Evolutionary conservation across 2,797 vertebrate genomes (phyloP).

Genomic region (Pseudomugil gertrudae): DNA sequence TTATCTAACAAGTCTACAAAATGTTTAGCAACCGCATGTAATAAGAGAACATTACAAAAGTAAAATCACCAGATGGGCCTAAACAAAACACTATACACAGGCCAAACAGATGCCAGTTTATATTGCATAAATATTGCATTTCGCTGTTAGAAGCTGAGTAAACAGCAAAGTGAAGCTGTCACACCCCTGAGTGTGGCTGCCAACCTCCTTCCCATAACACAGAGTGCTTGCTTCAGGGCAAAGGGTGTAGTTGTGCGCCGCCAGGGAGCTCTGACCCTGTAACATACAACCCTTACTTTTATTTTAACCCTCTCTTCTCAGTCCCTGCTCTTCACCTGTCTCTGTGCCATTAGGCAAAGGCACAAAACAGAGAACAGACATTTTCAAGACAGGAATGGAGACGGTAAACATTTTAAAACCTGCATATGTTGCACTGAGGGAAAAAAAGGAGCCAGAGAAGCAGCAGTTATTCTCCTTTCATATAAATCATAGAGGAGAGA

Average conservation of each 20-base stretch:
- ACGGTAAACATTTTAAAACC: background rate
- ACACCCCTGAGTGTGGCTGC: slow-evolving; percentile 38
- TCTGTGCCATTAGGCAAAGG: slow-evolving; percentile 31
- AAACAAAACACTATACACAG: background rate
- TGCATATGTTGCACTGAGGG: slow-evolving; percentile 5
- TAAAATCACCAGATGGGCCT: background rate
- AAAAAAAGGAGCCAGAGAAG: background rate
- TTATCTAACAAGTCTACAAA: background rate
- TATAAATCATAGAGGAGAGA: slow-evolving; percentile 26
- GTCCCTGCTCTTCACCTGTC: slow-evolving; percentile 24
- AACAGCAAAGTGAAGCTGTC: slow-evolving; percentile 41
- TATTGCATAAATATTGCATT: slow-evolving; percentile 23
- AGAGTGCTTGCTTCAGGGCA: slow-evolving; percentile 63
- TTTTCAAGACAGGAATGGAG: background rate
- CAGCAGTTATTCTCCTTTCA: slow-evolving; percentile 15
- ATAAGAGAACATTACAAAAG: background rate
- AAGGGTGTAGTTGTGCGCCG: slow-evolving; percentile 60
- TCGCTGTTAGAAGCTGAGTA: slow-evolving; percentile 15
- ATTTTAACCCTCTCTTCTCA: slow-evolving; percentile 20
- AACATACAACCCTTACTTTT: slow-evolving; percentile 50
- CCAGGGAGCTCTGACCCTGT: slow-evolving; percentile 45
- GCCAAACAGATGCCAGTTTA: slow-evolving; percentile 12
- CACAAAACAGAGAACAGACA: slow-evolving; percentile 9
- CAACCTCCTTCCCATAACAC: slow-evolving; percentile 70
- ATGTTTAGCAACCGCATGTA: background rate